Evolutionary conservation across 2,113 vertebrate genomes (phyloP), one percentile per base, ranked within the genome.

Genomic region (Perca flavescens): DNA sequence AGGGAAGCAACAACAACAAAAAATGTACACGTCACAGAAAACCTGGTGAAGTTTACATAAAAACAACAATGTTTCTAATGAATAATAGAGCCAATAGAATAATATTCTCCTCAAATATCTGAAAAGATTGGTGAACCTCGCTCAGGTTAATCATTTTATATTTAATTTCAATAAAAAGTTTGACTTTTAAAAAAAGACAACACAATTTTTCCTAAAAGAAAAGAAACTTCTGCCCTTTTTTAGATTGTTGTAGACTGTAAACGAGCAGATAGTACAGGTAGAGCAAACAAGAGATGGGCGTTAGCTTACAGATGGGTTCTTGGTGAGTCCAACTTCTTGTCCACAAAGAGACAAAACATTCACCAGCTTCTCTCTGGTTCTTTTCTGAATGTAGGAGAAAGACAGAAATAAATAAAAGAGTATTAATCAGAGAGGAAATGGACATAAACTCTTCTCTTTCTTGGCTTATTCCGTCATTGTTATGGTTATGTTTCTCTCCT

Each of bases 291-390:
- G 22, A 34, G 40, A 49, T 13, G 6, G 2, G 9, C 17, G 9
- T 28, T 25, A 8, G 92, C 97, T 97, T 95, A 99, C 98, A 19
- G 98, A 99, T 58, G 98, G 98, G 77, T 99, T 99, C 95, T 99
- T 99, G 88, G 97, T 99, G 81, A 99, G 95, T 79, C 98, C 98
- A 49, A 99, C 98, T 94, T 99, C 98, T 93, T 99, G 98, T 88
- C 98, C 98, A 82, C 98, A 99, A 0, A 99, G 95, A 76, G 97
- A 97, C 81, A 99, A 96, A 64, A 99, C 98, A 0, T 97, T 99
- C 56, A 99, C 98, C 91, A 99, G 92, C 91, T 99, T 99, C 90
- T 99, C 98, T 89, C 98, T 97, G 52, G 98, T 99, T 87, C 98
- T 96, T 94, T 99, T 99, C 98, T 99, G 92, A 72, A 89, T 96